Conservation (phyloP, 2,888 invertebrate genomes). For the Mylabris sibirica region DNA sequence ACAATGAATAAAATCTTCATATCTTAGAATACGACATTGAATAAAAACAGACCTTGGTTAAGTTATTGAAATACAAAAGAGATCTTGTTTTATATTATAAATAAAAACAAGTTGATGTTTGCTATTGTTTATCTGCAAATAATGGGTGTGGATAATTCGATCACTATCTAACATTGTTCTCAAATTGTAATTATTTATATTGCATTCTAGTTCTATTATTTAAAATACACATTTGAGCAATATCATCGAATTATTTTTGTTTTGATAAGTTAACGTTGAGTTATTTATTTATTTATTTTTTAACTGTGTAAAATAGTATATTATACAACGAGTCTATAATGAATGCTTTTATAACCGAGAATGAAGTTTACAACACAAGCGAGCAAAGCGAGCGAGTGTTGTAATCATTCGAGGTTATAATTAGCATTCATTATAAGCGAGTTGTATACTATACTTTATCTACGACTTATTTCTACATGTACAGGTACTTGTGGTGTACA, state of each 20-base stretch:
- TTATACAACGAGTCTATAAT: no score
- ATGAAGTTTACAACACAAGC: no score
- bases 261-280: no score
- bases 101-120: not conserved
- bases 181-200: not conserved
- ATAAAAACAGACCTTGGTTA: conserved; percentile 22
- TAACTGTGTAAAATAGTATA: no score
- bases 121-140: not conserved
- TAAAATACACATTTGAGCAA: not conserved
- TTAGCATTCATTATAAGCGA: no score
- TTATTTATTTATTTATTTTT: no score
- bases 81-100: not conserved
- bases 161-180: not conserved
- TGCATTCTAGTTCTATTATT: conserved; percentile 8
- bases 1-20: conserved; percentile 11
- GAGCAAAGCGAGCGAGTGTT: no score
- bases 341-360: no score
- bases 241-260: not conserved
- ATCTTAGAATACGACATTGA: conserved; percentile 26
- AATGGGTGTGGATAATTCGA: not conserved
- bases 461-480: no score
- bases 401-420: no score
- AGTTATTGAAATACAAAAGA: conserved; percentile 14
- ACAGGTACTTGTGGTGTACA: no score
- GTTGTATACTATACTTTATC: no score